Percentiles rank a stretch among this genome's conserved stretches.
Evolutionary conservation across 2,113 vertebrate genomes (phyloP).

Genomic region (Ciconia boyciana): DNA sequence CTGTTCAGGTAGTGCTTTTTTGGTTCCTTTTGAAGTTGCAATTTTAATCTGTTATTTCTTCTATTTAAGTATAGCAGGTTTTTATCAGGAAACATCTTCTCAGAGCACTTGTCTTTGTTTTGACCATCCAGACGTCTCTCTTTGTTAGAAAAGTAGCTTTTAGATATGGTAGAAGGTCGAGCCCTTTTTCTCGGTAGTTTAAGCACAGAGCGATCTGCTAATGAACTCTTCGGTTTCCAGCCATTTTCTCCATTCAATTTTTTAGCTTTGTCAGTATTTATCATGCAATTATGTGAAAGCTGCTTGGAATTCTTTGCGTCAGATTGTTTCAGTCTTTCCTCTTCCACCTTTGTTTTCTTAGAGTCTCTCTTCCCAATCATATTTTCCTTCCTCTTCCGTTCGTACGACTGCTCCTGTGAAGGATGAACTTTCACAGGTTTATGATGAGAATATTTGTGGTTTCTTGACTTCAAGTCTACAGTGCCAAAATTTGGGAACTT

Average conservation of each 20-base stretch:
- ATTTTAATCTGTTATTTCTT: constrained; percentile 21
- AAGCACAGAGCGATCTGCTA: not conserved
- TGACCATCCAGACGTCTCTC: not conserved
- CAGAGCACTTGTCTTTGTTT: constrained; percentile 31
- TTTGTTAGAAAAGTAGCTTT: constrained; percentile 1
- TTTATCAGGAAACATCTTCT: constrained; percentile 53
- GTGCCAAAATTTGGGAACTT: not conserved
- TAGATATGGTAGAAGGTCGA: constrained; percentile 6
- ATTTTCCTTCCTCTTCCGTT: constrained; percentile 50
- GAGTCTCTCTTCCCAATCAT: not conserved
- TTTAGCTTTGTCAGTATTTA: constrained; percentile 24
- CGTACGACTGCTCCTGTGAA: constrained; percentile 51
- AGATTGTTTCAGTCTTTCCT: not conserved
- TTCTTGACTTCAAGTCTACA: not conserved
- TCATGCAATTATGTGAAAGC: not conserved
- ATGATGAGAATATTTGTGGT: not conserved
- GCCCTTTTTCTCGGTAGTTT: constrained; percentile 25
- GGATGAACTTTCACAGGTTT: constrained; percentile 18
- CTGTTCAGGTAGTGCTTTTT: constrained; percentile 74
- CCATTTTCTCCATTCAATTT: constrained; percentile 8
- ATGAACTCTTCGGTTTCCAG: constrained; percentile 27
- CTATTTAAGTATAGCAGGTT: constrained; percentile 5
- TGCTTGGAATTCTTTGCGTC: not conserved
- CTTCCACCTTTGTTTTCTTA: constrained; percentile 19
- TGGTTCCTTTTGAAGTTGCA: constrained; percentile 56